Base-by-base conservation (phyloP, 2,888 invertebrate genomes). In the Pteria penguin region DNA sequence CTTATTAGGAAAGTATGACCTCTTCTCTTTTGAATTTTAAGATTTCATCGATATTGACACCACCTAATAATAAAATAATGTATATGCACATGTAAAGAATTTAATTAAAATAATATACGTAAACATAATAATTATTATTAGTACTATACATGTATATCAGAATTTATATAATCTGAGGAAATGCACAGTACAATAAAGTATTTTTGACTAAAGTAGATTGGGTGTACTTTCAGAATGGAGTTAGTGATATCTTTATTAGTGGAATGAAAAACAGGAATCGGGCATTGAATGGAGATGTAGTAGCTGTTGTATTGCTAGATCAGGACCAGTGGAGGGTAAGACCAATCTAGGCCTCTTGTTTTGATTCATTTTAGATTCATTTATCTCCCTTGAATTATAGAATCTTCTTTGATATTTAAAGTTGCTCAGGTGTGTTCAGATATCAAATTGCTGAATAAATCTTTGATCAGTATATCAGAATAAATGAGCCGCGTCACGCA, bases 231-330 rank as follows among this genome's bases (percentile, higher is more conserved):
- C 79, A 88, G 89, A 86, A 88, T 82, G 88, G 87, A 4, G 79
- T 69, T 18, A 78, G 84, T 26, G 89, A 89, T 63, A 80, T 89
- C 3, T 77, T 85, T 54, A 85, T 89, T 27, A 55, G 72, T 61
- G 84, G 87, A 4, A 75, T 86, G 60, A 71, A 76, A 24, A 75
- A 84, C 57, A 76, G 89, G 68, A 91, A 91, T 78, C 75, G 91
- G 33, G 88, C 90, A 1, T 79, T 91, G 31, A 89, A 90, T 79
- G 87, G 88, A 4, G 91, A 91, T 68, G 70, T 86, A 5, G 91
- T 91, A 4, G 90, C 87, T 57, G 86, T 91, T 2, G 72, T 80
- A 55, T 36, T 90, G 0, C 67, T 81, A 26, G 85, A 85, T 4
- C 72, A 82, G 66, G 85, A 86, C 2, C 80, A 88, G 14, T 90